Percentiles rank a stretch among this genome's conserved stretches.
These are phyloP conservation scores for Oxyura jamaicensis DNA, from an alignment of 2,113 vertebrate species.

Conservation along the genomic window DNA sequence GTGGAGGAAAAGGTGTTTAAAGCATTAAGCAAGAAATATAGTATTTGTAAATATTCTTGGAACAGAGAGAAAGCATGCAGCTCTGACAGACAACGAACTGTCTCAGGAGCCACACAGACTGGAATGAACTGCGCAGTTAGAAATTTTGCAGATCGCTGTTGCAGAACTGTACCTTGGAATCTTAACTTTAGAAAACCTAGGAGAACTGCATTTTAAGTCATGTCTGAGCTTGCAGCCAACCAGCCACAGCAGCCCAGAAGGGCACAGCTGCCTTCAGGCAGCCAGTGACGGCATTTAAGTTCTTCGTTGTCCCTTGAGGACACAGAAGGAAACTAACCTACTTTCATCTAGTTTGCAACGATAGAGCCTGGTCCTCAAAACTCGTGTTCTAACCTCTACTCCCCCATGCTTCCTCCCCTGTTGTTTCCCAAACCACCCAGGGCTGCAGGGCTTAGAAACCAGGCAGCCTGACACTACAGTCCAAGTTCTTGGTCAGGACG, in stretches of 20 bases:
- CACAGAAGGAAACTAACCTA: background rate
- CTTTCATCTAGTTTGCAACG: background rate
- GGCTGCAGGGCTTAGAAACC: background rate
- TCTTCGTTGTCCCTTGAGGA: background rate
- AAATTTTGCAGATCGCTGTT: constrained; percentile 1
- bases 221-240: background rate
- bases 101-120: background rate
- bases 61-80: background rate
- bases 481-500: background rate
- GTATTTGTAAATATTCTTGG: constrained; percentile 12
- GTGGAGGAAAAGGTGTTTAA: background rate
- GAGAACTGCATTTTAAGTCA: background rate
- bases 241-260: background rate
- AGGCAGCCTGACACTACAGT: background rate
- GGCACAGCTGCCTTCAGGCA: background rate
- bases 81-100: constrained; percentile 27
- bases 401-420: background rate
- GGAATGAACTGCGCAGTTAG: background rate
- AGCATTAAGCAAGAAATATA: constrained; percentile 14
- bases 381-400: background rate
- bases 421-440: background rate
- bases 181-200: background rate
- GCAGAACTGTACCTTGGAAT: background rate
- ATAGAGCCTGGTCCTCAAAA: background rate
- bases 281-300: background rate